Percentiles rank a stretch among this genome's conserved stretches.
Evolutionary conservation across 2,888 invertebrate species (phyloP).

Genomic region (Mimumesa dahlbomi): DNA sequence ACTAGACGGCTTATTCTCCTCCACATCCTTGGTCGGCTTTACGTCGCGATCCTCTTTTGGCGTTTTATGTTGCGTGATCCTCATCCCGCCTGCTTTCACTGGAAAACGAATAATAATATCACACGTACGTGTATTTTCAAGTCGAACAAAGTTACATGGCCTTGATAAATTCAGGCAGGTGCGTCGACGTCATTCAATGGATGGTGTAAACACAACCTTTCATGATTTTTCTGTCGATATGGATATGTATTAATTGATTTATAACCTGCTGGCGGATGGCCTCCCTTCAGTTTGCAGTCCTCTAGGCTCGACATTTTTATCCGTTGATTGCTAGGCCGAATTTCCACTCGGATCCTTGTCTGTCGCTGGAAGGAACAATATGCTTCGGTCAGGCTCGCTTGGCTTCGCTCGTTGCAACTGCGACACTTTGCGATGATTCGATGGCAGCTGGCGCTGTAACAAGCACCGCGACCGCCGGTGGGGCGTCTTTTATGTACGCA

Average conservation of each 20-base stretch:
- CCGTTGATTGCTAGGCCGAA: neutral
- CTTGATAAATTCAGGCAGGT: slow-evolving; percentile 50
- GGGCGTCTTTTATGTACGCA: slow-evolving; percentile 10
- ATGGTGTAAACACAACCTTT: slow-evolving; percentile 38
- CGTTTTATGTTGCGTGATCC: slow-evolving; percentile 93
- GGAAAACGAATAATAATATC: neutral
- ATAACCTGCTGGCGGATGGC: slow-evolving; percentile 95
- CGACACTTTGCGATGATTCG: slow-evolving; percentile 27
- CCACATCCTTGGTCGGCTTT: slow-evolving; percentile 79
- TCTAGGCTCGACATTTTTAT: slow-evolving; percentile 84
- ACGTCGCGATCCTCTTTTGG: slow-evolving; percentile 85
- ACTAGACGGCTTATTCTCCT: slow-evolving; percentile 83
- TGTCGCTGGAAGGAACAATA: slow-evolving; percentile 9
- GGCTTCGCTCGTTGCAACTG: slow-evolving; percentile 2
- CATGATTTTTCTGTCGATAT: neutral
- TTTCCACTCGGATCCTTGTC: no score
- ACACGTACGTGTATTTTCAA: slow-evolving; percentile 4
- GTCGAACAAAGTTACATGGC: no score
- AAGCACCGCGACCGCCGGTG: slow-evolving; percentile 20
- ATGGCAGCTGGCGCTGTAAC: slow-evolving; percentile 41
- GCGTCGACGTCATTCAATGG: slow-evolving; percentile 37
- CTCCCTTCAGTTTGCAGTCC: slow-evolving; percentile 89
- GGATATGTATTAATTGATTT: slow-evolving; percentile 22
- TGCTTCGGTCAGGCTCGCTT: slow-evolving; percentile 20
- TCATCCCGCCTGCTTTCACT: slow-evolving; percentile 97